phyloP scores from a whole-genome alignment of 1,140 invertebrate species.

The Globodera rostochiensis region DNA sequence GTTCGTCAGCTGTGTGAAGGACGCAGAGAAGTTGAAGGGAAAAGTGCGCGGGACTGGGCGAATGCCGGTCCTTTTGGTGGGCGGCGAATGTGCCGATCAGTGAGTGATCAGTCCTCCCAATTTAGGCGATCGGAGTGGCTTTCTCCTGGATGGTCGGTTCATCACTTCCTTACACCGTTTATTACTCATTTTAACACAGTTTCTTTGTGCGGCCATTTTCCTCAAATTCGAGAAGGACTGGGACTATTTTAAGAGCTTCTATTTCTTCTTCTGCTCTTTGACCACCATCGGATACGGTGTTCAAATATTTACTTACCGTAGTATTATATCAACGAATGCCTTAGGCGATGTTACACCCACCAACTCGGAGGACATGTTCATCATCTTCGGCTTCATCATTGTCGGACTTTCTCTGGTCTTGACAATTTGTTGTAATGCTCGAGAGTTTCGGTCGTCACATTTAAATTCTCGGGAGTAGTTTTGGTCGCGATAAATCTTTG shows the following conservation, averaged over 20 bases:
- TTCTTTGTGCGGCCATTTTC: conserved; percentile 65
- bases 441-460: neutral
- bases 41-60: conserved; percentile 47
- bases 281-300: conserved; percentile 64
- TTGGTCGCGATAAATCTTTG: too few relatives aligned
- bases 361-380: conserved; percentile 62
- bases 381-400: conserved; percentile 62
- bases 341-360: conserved; percentile 65
- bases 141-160: conserved; percentile 59
- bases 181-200: conserved; percentile 48
- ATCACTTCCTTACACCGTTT: conserved; percentile 47
- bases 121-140: conserved; percentile 56
- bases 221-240: conserved; percentile 64
- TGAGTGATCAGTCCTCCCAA: neutral
- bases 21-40: conserved; percentile 56
- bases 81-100: neutral
- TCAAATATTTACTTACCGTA: conserved; percentile 15
- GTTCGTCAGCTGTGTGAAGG: conserved; percentile 60
- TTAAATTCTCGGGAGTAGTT: too few relatives aligned
- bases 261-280: conserved; percentile 64
- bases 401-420: conserved; percentile 60
- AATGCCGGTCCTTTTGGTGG: conserved; percentile 59
- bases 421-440: neutral
- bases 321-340: neutral
- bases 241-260: conserved; percentile 66